These are phyloP conservation scores for Chalcis sispes DNA, from an alignment of 2,888 invertebrate species.

Conservation along the genomic window DNA sequence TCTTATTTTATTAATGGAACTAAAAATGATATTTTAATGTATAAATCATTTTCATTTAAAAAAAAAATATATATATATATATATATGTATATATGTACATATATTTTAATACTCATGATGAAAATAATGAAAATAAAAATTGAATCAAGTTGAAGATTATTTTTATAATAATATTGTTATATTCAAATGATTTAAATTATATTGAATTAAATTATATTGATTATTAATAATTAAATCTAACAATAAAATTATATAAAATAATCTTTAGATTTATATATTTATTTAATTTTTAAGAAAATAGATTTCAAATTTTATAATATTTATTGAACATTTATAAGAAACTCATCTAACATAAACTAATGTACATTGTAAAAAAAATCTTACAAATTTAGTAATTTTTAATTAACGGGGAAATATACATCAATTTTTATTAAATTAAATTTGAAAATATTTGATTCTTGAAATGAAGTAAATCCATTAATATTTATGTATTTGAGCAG, in stretches of 20 bases:
- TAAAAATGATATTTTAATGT: slow-evolving; percentile 10
- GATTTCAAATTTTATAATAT: slow-evolving; percentile 1
- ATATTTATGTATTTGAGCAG: too few relatives aligned
- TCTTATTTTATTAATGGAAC: background rate
- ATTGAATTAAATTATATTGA: too few relatives aligned
- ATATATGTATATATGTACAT: slow-evolving; percentile 6
- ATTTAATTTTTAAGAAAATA: background rate
- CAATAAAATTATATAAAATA: too few relatives aligned
- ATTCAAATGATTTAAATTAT: too few relatives aligned
- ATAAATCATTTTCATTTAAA: slow-evolving; percentile 19
- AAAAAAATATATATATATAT: slow-evolving; percentile 16
- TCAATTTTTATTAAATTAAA: slow-evolving; percentile 18
- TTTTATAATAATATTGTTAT: too few relatives aligned
- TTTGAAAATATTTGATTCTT: too few relatives aligned
- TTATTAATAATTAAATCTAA: too few relatives aligned
- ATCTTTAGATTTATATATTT: too few relatives aligned
- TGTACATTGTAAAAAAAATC: slow-evolving; percentile 4
- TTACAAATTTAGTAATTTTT: slow-evolving; percentile 1
- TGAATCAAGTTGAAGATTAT: slow-evolving; percentile 7
- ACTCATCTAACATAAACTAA: background rate
- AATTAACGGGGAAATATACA: slow-evolving; percentile 5
- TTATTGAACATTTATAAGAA: slow-evolving; percentile 5
- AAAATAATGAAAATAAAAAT: slow-evolving; percentile 38
- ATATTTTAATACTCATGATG: slow-evolving; percentile 20
- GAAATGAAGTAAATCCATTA: too few relatives aligned